A percentile compares a stretch with the other conserved stretches of the same genome.
These are phyloP conservation scores for Aurelia aurita complex sp. Pacific DNA, from an alignment of 30 jellyfish, hydroid and myxozoan species.

Conservation along the genomic window DNA sequence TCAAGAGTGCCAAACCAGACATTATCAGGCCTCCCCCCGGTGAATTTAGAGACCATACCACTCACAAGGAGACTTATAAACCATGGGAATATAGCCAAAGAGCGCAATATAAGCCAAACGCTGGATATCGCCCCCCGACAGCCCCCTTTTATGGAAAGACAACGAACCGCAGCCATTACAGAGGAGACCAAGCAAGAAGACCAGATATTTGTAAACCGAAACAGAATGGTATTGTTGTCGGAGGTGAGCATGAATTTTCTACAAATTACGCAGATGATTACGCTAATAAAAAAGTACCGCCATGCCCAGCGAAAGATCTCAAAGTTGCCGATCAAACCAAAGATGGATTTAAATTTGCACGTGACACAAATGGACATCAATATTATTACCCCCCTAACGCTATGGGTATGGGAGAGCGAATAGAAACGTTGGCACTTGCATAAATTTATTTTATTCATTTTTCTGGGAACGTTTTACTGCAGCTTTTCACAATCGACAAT, in stretches of 20 bases:
- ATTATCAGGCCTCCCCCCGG: slow-evolving; percentile 65
- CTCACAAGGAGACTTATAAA: slow-evolving; percentile 94
- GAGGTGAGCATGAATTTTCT: slow-evolving; percentile 84
- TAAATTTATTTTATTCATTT: neutral
- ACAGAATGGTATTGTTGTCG: slow-evolving; percentile 62
- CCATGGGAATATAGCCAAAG: slow-evolving; percentile 85
- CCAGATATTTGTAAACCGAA: slow-evolving; percentile 89
- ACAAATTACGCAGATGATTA: slow-evolving; percentile 81
- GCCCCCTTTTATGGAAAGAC: slow-evolving; percentile 96
- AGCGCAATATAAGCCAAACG: slow-evolving; percentile 58
- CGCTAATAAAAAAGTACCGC: slow-evolving; percentile 59
- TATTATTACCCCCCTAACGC: slow-evolving; percentile 59
- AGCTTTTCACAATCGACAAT: too few relatives aligned
- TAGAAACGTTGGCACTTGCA: slow-evolving; percentile 69
- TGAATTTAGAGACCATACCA: slow-evolving; percentile 78
- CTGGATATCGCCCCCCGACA: slow-evolving; percentile 80
- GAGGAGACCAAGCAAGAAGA: slow-evolving; percentile 61
- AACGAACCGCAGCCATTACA: slow-evolving; percentile 76
- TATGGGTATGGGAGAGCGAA: slow-evolving; percentile 64
- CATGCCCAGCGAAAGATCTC: slow-evolving; percentile 94
- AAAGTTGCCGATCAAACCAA: slow-evolving; percentile 41
- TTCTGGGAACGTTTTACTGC: too few relatives aligned
- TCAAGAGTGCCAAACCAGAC: slow-evolving; percentile 89
- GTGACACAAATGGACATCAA: slow-evolving; percentile 93
- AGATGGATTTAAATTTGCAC: slow-evolving; percentile 66